Base-by-base conservation (phyloP, 2,888 invertebrate species). In the Hedychridium roseum region DNA sequence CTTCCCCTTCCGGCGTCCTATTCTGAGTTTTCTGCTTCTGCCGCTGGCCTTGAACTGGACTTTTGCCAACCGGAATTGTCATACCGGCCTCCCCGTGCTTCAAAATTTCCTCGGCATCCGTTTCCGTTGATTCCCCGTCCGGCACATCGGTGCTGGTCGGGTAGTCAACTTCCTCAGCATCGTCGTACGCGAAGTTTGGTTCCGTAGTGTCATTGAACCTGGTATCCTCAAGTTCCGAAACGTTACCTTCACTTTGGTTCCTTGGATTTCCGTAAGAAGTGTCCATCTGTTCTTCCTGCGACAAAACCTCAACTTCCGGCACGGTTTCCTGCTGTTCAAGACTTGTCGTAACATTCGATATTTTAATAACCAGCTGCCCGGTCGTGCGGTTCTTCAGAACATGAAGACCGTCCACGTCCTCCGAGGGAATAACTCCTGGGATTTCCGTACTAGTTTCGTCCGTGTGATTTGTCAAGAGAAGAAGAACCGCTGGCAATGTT, bases 41-140 rank as follows among this genome's bases (percentile, higher is more conserved):
- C n/a, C 17, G 31, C 3, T 16, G 43, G 2, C n/a, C n/a, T n/a
- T n/a, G n/a, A n/a, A n/a, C n/a, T n/a, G n/a, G n/a, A n/a, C n/a
- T n/a, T n/a, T n/a, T n/a, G n/a, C n/a, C n/a, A n/a, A 59, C 38
- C 0, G 67, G 59, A 41, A 76, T 68, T 23, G 66, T 65, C 53
- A 71, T 66, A 0, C 73, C 73, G 2, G 75, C 73, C 27, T 74
- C 77, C 12, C 73, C 71, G 26, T 73, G 71, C 36, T 62, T 66
- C 37, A 78, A 38, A 39, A 76, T 63, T 34, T 76, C 74, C 4
- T 70, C 71, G 15, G 54, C 56, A 20, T 71, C 73, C 6, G 38
- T 39, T 6, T 60, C 55, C 5, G 51, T 49, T 14, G 70, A 70
- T 2, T 74, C 72, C 4, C 74, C 74, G 11, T 69, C 65, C n/a